phyloP scores from a whole-genome alignment of 2,888 invertebrate species.

The Eupeodes luniger region DNA sequence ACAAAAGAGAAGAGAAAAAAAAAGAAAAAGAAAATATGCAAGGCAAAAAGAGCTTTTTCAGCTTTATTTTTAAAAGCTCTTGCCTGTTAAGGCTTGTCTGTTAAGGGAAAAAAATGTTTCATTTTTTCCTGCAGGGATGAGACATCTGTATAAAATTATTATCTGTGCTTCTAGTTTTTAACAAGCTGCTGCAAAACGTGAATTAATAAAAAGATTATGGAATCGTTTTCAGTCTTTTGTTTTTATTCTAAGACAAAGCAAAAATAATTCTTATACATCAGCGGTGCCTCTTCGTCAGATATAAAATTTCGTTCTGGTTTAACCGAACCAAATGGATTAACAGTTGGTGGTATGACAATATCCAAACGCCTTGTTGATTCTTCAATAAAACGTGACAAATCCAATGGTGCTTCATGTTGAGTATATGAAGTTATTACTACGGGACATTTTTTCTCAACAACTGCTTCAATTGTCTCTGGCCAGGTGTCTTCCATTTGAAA shows the following conservation, averaged over 20 bases:
- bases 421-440: conserved; percentile 89
- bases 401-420: conserved; percentile 87
- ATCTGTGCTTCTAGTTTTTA: no score
- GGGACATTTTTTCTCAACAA: conserved; percentile 86
- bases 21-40: no score
- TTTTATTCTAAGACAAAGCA: conserved; percentile 85
- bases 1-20: no score
- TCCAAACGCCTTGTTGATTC: conserved; percentile 85
- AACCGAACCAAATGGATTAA: conserved; percentile 88
- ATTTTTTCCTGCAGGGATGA: no score
- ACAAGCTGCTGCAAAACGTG: background rate
- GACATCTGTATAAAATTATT: no score
- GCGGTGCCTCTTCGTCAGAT: conserved; percentile 88
- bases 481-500: conserved; percentile 88
- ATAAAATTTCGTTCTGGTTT: conserved; percentile 91
- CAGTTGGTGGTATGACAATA: conserved; percentile 85
- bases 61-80: no score
- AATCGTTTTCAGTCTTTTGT: background rate
- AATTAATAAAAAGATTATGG: background rate
- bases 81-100: no score
- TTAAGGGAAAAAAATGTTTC: no score
- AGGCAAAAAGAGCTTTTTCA: no score
- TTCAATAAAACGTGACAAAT: conserved; percentile 86
- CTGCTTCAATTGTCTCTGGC: conserved; percentile 87
- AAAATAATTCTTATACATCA: conserved; percentile 90